These are phyloP conservation scores for Ips nitidus DNA, from an alignment of 1,140 invertebrate genomes.

Conservation along the genomic window DNA sequence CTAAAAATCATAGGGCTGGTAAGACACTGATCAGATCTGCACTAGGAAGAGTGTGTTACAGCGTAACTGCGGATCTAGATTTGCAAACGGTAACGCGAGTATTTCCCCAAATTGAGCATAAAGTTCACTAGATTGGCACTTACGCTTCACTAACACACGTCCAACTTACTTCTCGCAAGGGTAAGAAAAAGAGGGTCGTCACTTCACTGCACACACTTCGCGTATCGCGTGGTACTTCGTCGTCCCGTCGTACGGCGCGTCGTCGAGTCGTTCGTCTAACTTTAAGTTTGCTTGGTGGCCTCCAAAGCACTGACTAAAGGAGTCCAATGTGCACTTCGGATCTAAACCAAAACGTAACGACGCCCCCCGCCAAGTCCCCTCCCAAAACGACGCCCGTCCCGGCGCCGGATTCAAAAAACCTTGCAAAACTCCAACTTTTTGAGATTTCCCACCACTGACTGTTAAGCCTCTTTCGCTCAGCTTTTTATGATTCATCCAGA, in stretches of 20 bases:
- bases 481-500: constrained; percentile 40
- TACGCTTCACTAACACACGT: constrained; percentile 34
- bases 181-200: constrained; percentile 29
- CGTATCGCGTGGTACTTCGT: constrained; percentile 45
- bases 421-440: constrained; percentile 15
- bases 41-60: constrained; percentile 15
- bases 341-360: constrained; percentile 48
- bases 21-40: background rate
- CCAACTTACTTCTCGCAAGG: constrained; percentile 47
- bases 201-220: constrained; percentile 43
- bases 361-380: constrained; percentile 38
- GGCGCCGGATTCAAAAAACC: constrained; percentile 19
- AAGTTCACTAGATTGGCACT: constrained; percentile 39
- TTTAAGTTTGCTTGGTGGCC: constrained; percentile 51
- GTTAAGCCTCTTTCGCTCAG: constrained; percentile 35
- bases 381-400: constrained; percentile 11
- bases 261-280: constrained; percentile 52
- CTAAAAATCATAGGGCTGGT: constrained; percentile 7
- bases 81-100: constrained; percentile 1
- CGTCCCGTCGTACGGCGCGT: constrained; percentile 49
- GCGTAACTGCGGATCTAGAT: constrained; percentile 30
- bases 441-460: constrained; percentile 38
- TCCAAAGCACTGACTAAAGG: constrained; percentile 53
- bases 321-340: constrained; percentile 43
- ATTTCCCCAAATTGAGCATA: constrained; percentile 1